A percentile compares a stretch with the other conserved stretches of the same genome.
Conservation (phyloP, 2,888 invertebrate genomes). For the Ametastegia equiseti region DNA sequence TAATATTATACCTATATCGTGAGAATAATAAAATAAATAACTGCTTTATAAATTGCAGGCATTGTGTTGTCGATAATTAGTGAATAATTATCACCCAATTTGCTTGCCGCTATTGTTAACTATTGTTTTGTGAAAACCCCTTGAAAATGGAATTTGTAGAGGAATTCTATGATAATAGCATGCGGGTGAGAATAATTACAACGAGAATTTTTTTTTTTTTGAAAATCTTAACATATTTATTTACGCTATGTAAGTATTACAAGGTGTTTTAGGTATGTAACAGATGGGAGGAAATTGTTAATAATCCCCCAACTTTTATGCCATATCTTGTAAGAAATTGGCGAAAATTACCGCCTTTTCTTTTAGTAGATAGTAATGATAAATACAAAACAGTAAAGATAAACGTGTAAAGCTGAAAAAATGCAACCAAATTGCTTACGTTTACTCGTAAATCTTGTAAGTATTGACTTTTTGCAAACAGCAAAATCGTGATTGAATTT, state of each 20-base stretch:
- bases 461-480: constrained; percentile 14
- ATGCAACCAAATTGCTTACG: constrained; percentile 25
- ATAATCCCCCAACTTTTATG: constrained; percentile 15
- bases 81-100: background rate
- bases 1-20: constrained; percentile 7
- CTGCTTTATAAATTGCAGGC: constrained; percentile 28
- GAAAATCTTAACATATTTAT: constrained; percentile 52
- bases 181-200: background rate
- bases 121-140: background rate
- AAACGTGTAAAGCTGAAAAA: constrained; percentile 29
- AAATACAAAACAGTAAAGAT: constrained; percentile 30
- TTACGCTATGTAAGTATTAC: constrained; percentile 51
- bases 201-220: background rate
- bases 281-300: constrained; percentile 28
- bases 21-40: constrained; percentile 33
- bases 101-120: background rate
- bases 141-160: too few species aligned
- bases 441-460: constrained; percentile 22
- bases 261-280: constrained; percentile 48
- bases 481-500: constrained; percentile 22
- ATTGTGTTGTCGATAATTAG: background rate
- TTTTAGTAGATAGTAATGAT: constrained; percentile 33
- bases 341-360: constrained; percentile 3
- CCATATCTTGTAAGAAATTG: constrained; percentile 32
- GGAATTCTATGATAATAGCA: too few species aligned